phyloP scores from a whole-genome alignment of 2,113 vertebrate genomes.

The Melierax canorus region DNA sequence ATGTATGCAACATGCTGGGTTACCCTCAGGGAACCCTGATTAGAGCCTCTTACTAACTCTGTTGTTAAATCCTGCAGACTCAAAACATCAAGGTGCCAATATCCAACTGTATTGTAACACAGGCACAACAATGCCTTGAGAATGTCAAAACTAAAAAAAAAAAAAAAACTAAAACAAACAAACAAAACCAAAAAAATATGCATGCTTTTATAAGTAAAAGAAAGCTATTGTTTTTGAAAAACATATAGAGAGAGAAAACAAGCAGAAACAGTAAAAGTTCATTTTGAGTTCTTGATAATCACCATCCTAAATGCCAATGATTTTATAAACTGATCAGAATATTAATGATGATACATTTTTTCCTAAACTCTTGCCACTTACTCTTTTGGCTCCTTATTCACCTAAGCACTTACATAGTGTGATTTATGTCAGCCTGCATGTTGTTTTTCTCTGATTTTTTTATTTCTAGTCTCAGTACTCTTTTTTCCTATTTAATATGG shows the following conservation, averaged over 20 bases:
- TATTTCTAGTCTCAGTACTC: neutral
- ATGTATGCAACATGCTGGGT: neutral
- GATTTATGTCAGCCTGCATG: neutral
- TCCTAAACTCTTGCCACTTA: neutral
- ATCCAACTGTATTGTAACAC: neutral
- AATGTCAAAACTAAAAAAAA: neutral
- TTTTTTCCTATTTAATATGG: neutral
- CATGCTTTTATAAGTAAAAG: neutral
- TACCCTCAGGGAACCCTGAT: neutral
- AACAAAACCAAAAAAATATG: accelerated
- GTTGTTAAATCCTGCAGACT: neutral
- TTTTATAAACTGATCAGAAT: neutral
- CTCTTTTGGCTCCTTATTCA: neutral
- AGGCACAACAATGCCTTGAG: neutral
- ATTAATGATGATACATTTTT: neutral
- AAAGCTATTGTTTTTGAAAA: neutral
- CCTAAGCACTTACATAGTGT: neutral
- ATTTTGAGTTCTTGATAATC: neutral
- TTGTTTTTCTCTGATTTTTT: neutral
- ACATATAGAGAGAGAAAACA: neutral
- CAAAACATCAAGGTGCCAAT: neutral
- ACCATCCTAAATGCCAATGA: neutral
- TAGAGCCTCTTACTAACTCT: neutral
- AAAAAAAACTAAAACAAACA: too few relatives aligned
- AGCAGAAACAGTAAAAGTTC: neutral